Conservation (phyloP, 2,797 vertebrate genomes). For the Coranthus polyacanthus region DNA sequence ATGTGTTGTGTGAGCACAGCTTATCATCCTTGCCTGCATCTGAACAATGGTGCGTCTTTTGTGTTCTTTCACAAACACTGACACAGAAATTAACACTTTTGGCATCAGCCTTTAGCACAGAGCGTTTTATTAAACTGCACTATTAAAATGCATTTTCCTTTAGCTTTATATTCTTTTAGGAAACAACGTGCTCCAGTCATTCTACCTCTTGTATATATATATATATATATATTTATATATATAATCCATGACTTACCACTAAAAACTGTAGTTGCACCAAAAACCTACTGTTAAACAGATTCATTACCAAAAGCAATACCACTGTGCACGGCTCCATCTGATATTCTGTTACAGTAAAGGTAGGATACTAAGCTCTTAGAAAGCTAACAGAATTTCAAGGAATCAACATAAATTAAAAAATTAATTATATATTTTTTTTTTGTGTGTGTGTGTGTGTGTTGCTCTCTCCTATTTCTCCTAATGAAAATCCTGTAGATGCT, state of each 20-base stretch:
- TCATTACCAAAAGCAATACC: slow-evolving; percentile 29
- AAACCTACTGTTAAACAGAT: slow-evolving; percentile 2
- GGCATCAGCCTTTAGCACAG: not conserved
- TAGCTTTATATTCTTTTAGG: not conserved
- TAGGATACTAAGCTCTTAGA: slow-evolving; percentile 32
- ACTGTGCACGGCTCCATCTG: slow-evolving; percentile 10
- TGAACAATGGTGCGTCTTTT: not conserved
- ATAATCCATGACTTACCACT: slow-evolving; percentile 8
- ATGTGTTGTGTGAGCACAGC: slow-evolving; percentile 4
- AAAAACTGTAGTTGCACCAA: not conserved
- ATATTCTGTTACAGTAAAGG: slow-evolving; percentile 15
- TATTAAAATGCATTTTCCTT: slow-evolving; percentile 1
- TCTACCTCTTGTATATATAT: slow-evolving; percentile 16
- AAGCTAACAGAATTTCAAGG: slow-evolving; percentile 39
- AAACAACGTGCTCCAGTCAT: slow-evolving; percentile 2
- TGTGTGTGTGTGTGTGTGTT: not conserved
- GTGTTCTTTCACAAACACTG: slow-evolving; percentile 12
- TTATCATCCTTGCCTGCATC: slow-evolving; percentile 11
- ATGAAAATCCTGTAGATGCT: slow-evolving; percentile 43
- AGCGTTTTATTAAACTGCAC: not conserved
- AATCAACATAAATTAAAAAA: slow-evolving; percentile 43
- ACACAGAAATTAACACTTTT: slow-evolving; percentile 4
- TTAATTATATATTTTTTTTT: slow-evolving; percentile 43
- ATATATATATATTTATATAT: no score
- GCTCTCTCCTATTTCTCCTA: slow-evolving; percentile 32